Evolutionary conservation across 2,888 invertebrate species (phyloP).

Genomic region (Noctuana brunneofusca): DNA sequence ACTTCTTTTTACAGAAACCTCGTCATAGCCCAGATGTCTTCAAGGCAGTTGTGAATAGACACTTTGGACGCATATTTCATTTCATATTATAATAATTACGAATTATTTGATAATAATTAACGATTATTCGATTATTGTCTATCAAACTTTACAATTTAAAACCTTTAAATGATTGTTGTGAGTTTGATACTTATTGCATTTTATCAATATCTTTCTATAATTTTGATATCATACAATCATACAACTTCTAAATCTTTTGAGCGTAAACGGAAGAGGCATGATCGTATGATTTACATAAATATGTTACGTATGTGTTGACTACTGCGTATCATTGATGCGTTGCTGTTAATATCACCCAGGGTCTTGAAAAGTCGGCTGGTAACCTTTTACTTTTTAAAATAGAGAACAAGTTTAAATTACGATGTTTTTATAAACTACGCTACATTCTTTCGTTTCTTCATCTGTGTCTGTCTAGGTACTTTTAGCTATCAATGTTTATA

Average conservation of each 20-base stretch:
- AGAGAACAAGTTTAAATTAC: neutral
- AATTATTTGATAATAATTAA: too few species aligned
- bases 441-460: neutral
- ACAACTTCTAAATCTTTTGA: neutral
- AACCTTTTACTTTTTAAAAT: neutral
- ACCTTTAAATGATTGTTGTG: neutral
- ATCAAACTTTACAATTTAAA: too few species aligned
- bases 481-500: too few species aligned
- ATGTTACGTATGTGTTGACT: slow-evolving; percentile 11
- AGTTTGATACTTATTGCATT: too few species aligned
- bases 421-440: neutral
- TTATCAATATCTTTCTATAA: too few species aligned
- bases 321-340: slow-evolving; percentile 3
- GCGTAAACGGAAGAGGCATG: slow-evolving; percentile 29
- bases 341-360: slow-evolving; percentile 2
- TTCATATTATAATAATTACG: too few species aligned
- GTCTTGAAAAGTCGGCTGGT: neutral
- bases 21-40: neutral
- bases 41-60: too few species aligned
- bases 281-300: slow-evolving; percentile 19
- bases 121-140: too few species aligned
- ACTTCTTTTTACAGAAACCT: neutral
- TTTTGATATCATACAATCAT: slow-evolving; percentile 4
- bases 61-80: too few species aligned
- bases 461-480: too few species aligned